These are phyloP conservation scores for Chelon labrosus DNA, from an alignment of 2,797 vertebrate genomes.

Conservation along the genomic window DNA sequence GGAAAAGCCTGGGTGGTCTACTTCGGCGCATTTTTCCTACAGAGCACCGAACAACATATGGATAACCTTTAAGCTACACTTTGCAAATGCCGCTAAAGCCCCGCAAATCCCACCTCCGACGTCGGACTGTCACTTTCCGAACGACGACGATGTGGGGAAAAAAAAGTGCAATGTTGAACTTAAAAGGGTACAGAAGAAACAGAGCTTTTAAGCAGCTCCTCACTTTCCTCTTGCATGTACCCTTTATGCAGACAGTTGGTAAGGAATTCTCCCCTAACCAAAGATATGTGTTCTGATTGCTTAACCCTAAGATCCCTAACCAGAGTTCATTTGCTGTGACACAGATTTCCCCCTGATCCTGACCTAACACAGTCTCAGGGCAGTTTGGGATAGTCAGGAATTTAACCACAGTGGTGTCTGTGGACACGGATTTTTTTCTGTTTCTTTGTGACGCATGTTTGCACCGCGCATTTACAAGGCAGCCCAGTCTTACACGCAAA, in stretches of 20 bases:
- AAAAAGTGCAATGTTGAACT: background rate
- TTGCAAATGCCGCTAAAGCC: constrained; percentile 10
- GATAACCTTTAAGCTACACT: constrained; percentile 34
- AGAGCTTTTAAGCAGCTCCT: constrained; percentile 6
- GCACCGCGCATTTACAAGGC: too few species aligned
- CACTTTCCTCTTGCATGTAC: too few species aligned
- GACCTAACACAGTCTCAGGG: too few species aligned
- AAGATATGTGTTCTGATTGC: background rate
- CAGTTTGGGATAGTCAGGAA: too few species aligned
- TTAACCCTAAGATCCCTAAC: too few species aligned
- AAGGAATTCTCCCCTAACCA: background rate
- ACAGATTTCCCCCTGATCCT: too few species aligned
- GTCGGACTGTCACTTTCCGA: constrained; percentile 19
- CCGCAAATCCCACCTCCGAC: constrained; percentile 21
- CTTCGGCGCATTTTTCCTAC: constrained; percentile 4
- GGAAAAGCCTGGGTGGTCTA: constrained; percentile 2
- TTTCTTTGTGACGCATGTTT: too few species aligned
- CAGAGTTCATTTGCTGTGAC: too few species aligned
- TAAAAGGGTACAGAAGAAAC: background rate
- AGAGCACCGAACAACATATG: constrained; percentile 5
- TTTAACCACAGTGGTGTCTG: too few species aligned
- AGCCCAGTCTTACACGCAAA: too few species aligned
- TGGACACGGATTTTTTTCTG: too few species aligned
- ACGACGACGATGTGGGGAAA: background rate
- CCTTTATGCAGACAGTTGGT: too few species aligned